A percentile compares a stretch with the other conserved stretches of the same genome.
Evolutionary conservation across 2,797 vertebrate genomes (phyloP).

Genomic region (Apodemus agrarius): DNA sequence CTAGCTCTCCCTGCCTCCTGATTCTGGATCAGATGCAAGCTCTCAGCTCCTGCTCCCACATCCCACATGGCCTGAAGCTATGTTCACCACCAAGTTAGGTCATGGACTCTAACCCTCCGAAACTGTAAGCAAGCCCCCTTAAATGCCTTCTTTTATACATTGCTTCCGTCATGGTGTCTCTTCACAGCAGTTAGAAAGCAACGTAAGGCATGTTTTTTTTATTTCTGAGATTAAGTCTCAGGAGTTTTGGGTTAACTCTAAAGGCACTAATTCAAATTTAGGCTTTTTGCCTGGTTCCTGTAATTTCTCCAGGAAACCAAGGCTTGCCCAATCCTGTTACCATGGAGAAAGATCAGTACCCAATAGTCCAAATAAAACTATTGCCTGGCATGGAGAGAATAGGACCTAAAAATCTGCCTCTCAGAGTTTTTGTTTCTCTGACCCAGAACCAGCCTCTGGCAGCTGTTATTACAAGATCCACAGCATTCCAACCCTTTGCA

Average conservation of each 20-base stretch:
- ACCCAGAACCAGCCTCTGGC: neutral
- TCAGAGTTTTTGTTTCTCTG: conserved; percentile 11
- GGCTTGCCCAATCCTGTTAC: neutral
- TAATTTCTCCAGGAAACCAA: neutral
- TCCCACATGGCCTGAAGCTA: neutral
- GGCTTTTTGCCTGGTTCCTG: neutral
- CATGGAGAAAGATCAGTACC: neutral
- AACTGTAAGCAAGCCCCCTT: neutral
- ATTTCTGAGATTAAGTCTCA: neutral
- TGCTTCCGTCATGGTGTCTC: neutral
- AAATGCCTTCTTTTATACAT: neutral
- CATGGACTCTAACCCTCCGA: neutral
- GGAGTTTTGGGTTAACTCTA: neutral
- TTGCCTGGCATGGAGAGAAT: neutral
- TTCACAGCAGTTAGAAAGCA: neutral
- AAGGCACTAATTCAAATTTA: neutral
- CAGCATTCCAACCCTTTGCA: neutral
- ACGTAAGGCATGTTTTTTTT: neutral
- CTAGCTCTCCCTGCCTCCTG: neutral
- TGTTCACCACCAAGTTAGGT: neutral
- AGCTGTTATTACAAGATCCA: neutral
- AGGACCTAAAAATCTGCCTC: conserved; percentile 33
- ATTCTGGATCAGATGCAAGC: neutral
- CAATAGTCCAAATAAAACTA: neutral
- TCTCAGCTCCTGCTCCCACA: too few relatives aligned